Percentiles rank a stretch among this genome's conserved stretches.
phyloP scores from a whole-genome alignment of 2,797 vertebrate genomes.

The Babyrousa celebensis region DNA sequence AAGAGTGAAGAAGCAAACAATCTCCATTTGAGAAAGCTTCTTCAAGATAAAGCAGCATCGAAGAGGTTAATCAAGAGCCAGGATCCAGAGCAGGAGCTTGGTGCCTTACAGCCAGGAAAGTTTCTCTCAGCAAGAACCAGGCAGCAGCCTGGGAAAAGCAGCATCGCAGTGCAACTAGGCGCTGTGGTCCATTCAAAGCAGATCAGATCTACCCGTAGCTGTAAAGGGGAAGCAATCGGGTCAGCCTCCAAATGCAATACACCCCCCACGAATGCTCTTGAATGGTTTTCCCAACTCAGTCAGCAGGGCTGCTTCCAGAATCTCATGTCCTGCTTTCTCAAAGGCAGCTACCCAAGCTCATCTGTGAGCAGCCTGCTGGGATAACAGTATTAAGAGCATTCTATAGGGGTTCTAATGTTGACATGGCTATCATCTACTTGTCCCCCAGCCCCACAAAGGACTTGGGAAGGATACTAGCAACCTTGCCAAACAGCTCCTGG shows the following conservation, averaged over 20 bases:
- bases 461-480: not conserved
- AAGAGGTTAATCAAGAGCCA: not conserved
- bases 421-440: not conserved
- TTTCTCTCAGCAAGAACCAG: not conserved
- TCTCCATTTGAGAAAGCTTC: not conserved
- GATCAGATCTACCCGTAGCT: not conserved
- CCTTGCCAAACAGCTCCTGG: too few relatives aligned
- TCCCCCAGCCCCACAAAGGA: not conserved
- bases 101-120: not conserved
- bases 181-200: not conserved
- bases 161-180: rapidly evolving
- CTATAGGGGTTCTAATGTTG: rapidly evolving
- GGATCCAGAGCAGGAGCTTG: not conserved
- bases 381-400: not conserved
- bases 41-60: not conserved
- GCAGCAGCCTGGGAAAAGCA: not conserved
- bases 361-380: not conserved
- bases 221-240: not conserved
- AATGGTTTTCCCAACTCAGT: not conserved
- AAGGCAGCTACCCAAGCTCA: not conserved
- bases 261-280: rapidly evolving
- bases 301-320: not conserved
- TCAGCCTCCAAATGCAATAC: not conserved
- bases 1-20: not conserved
- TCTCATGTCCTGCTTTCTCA: not conserved